phyloP scores from a whole-genome alignment of 2,888 invertebrate genomes.

The Tillus elongatus region DNA sequence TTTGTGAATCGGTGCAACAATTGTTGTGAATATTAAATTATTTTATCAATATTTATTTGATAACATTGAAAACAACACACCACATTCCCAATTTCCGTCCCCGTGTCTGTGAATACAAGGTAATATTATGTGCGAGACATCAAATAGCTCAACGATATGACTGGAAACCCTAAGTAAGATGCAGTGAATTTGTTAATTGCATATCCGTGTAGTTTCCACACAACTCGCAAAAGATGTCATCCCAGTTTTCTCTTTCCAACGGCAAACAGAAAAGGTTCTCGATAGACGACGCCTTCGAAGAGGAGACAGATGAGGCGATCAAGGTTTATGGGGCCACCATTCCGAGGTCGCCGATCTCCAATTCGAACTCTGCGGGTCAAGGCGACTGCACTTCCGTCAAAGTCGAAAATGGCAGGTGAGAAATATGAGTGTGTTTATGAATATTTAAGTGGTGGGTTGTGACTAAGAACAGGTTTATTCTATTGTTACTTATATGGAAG shows the following conservation, averaged over 20 bases:
- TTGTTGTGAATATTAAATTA: too few species aligned
- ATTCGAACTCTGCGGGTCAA: constrained; percentile 46
- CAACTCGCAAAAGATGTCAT: constrained; percentile 22
- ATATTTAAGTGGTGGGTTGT: not conserved
- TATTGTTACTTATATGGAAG: too few species aligned
- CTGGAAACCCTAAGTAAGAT: too few species aligned
- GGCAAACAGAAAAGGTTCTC: constrained; percentile 59
- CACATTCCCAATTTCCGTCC: too few species aligned
- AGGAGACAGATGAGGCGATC: constrained; percentile 74
- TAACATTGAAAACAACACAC: too few species aligned
- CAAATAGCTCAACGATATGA: too few species aligned
- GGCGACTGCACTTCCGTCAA: constrained; percentile 42
- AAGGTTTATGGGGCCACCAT: constrained; percentile 71
- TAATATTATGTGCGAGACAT: too few species aligned
- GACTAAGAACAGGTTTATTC: not conserved
- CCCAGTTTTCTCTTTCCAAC: constrained; percentile 26
- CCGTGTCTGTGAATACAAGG: too few species aligned
- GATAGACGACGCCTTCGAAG: constrained; percentile 78
- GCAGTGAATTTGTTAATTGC: too few species aligned
- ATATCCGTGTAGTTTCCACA: not conserved
- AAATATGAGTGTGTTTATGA: not conserved
- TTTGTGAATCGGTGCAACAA: too few species aligned
- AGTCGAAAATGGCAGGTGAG: constrained; percentile 32
- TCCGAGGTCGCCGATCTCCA: constrained; percentile 53
- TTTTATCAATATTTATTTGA: too few species aligned